Evolutionary conservation across 2,113 vertebrate genomes (phyloP), one percentile per base, ranked within the genome.

Genomic region (Equus przewalskii): DNA sequence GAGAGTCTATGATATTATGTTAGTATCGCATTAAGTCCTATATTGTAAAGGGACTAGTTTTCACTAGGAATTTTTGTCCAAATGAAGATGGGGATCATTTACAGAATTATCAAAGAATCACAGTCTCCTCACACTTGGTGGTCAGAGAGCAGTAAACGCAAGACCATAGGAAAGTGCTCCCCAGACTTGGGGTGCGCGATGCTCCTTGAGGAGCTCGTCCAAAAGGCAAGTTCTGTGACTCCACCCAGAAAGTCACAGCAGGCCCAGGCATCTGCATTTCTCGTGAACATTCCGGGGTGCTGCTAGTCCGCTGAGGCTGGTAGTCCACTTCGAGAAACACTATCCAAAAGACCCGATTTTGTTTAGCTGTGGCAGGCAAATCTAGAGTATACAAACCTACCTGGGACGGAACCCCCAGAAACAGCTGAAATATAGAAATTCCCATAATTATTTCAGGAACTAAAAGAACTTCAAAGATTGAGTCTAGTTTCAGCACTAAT

Each of bases 391-490:
- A 60, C 36, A 92, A 56, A 81, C 65, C 33, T 36, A 89, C 76
- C 49, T 10, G 65, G 76, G 41, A 89, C n/a, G 16, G 28, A 67
- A 56, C 73, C 62, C 44, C 92, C 78, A 82, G 49, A 72, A 90
- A 91, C 78, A 1, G 73, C 49, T 3, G 21, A 91, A 92, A 84
- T 44, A 28, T 30, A 64, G 54, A 81, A 51, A 65, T 87, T 79
- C 76, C 54, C 79, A 83, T 73, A 79, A 85, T 93, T 93, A 96
- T 67, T 96, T 93, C 33, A 84, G 86, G 24, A 84, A 83, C 54
- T 26, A 44, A 84, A 88, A 97, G 44, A 79, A 78, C 19, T 91
- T 88, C 86, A 80, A 91, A 89, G 78, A 49, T 16, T 62, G 44
- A 89, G 33, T 56, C 33, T 81, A 96, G 30, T 86, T 13, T 56